Base-by-base conservation (phyloP, 2,888 invertebrate species). In the Lasius platythorax region DNA sequence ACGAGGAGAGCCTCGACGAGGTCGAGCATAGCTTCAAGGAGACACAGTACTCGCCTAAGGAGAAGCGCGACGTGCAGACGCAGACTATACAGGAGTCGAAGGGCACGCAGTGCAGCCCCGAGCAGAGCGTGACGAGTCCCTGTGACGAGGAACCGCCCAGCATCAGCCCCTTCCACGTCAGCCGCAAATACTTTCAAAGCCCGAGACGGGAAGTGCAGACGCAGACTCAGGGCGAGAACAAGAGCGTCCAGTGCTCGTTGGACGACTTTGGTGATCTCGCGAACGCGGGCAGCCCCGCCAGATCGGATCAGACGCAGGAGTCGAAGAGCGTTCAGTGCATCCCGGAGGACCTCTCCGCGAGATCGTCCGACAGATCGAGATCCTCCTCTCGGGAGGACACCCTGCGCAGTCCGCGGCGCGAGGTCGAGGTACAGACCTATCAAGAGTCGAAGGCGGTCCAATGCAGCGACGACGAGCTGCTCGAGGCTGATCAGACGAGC, bases 201-300 rank as follows among this genome's bases (percentile, higher is more conserved):
- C 93, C 93, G 0, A 87, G 87, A n/a, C 91, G 85, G 40, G 94
- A 94, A 73, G 94, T 93, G 3, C 86, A 94, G 50, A 94, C 94
- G 1, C 94, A 94, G 68, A 94, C 94, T 0, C 93, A 93, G 37
- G 94, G 93, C 2, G 94, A 94, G 78, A 91, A 91, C 73, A 94
- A 94, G 50, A 91, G 91, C n/a, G 92, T 93, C 18, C 94, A 94
- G 88, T 94, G 93, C 63, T 92, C 89, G 3, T 72, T 93, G 74
- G 92, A 93, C 46, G 93, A 93, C 33, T 70, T 93, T 0, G 87
- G 86, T 0, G 78, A 81, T 0, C 87, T 92, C 0, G 30, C 66
- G 87, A 91, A 33, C 83, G 86, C 28, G 9, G 76, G 82, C 0
- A 82, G 53, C n/a, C 8, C 53, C 8, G n/a, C 8, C n/a, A 53